Percentiles rank a stretch among this genome's conserved stretches.
phyloP scores from a whole-genome alignment of 1,140 invertebrate species.

The Eriocheir sinensis region DNA sequence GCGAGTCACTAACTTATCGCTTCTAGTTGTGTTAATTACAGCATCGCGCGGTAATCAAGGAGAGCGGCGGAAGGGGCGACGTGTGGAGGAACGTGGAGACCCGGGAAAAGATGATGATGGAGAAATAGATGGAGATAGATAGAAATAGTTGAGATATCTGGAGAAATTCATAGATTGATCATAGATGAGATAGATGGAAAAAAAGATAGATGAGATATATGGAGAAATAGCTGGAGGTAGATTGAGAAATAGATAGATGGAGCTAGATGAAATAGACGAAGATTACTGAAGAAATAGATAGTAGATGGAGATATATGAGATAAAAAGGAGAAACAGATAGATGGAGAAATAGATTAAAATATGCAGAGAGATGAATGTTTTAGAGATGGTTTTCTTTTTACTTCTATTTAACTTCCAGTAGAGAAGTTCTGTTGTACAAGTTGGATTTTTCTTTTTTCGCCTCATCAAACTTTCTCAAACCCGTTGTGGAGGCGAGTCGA shows the following conservation, averaged over 20 bases:
- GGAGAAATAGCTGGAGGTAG: not conserved
- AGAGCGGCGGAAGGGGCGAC: too few species aligned
- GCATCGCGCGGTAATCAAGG: too few species aligned
- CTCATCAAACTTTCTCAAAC: conserved; percentile 12
- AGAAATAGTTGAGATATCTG: not conserved
- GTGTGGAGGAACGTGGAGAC: too few species aligned
- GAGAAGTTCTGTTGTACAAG: not conserved
- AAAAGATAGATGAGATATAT: not conserved
- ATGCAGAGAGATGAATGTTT: too few species aligned
- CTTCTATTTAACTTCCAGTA: not conserved
- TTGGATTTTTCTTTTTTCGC: not conserved
- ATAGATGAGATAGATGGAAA: not conserved
- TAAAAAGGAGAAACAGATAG: not conserved
- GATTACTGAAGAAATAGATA: too few species aligned
- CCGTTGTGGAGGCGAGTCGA: too few species aligned
- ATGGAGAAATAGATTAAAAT: not conserved
- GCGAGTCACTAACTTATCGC: not conserved
- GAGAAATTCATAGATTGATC: too few species aligned
- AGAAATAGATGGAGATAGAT: not conserved
- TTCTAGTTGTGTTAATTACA: not conserved
- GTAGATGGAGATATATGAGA: too few species aligned
- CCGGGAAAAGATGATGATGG: too few species aligned
- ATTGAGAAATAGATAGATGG: not conserved
- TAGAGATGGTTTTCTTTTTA: not conserved
- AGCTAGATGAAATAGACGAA: not conserved